A percentile compares a stretch with the other conserved stretches of the same genome.
phyloP scores from a whole-genome alignment of 2,888 invertebrate species.

The Meta bourneti region DNA sequence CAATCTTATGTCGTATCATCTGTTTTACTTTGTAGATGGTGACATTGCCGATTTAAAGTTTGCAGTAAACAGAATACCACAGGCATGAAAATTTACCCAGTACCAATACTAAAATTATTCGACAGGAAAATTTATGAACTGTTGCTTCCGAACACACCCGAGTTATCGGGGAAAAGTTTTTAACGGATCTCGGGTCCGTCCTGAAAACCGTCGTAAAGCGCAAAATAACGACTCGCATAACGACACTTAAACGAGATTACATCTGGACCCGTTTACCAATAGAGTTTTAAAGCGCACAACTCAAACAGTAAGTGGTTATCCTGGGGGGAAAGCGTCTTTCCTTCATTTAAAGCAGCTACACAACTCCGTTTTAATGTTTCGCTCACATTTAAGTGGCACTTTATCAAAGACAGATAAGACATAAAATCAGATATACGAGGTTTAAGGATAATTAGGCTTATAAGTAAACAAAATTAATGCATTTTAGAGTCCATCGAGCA shows the following conservation, averaged over 20 bases:
- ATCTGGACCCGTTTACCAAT: constrained; percentile 46
- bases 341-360: constrained; percentile 48
- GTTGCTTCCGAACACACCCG: constrained; percentile 8
- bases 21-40: no score
- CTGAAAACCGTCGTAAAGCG: constrained; percentile 50
- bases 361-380: constrained; percentile 37
- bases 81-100: no score
- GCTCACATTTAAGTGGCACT: constrained; percentile 50
- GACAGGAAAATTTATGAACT: constrained; percentile 51
- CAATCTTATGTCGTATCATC: no score
- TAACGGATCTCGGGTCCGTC: constrained; percentile 8
- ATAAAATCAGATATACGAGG: constrained; percentile 60
- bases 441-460: constrained; percentile 59
- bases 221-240: constrained; percentile 52
- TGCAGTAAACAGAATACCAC: no score
- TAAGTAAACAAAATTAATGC: constrained; percentile 62
- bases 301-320: constrained; percentile 64
- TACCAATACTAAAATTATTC: background rate
- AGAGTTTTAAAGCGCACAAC: constrained; percentile 47
- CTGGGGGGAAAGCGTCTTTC: background rate
- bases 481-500: constrained; percentile 5
- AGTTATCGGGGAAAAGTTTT: constrained; percentile 28
- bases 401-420: constrained; percentile 56
- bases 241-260: constrained; percentile 57
- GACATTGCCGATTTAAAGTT: no score